A percentile compares a stretch with the other conserved stretches of the same genome.
phyloP scores from a whole-genome alignment of 2,113 vertebrate genomes.

The Cephalopholis sonnerati region DNA sequence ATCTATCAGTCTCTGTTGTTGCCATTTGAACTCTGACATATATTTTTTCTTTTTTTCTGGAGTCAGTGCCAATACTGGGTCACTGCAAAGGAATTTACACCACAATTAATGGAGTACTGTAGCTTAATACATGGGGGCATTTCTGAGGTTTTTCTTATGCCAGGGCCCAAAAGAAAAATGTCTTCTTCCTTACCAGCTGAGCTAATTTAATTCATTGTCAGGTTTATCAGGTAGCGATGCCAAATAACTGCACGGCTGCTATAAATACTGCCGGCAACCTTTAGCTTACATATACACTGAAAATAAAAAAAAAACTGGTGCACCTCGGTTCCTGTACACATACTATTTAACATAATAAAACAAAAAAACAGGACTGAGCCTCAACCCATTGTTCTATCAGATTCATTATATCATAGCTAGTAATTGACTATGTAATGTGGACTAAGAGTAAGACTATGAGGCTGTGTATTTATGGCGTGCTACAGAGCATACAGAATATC shows the following conservation, averaged over 20 bases:
- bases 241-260: no score
- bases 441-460: not conserved
- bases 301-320: no score
- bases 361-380: not conserved
- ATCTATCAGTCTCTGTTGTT: not conserved
- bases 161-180: not conserved
- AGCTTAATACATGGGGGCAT: not conserved
- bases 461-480: not conserved
- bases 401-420: not conserved
- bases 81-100: constrained; percentile 20
- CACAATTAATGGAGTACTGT: not conserved
- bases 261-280: no score
- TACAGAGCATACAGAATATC: not conserved
- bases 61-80: constrained; percentile 1
- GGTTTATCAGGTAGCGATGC: no score
- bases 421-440: not conserved
- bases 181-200: not conserved
- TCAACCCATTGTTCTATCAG: not conserved
- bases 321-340: no score
- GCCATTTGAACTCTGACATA: not conserved
- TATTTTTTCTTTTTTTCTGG: not conserved
- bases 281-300: no score
- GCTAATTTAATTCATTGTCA: not conserved
- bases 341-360: no score
- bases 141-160: not conserved